phyloP scores from a whole-genome alignment of 2,888 invertebrate species.

The Gryllus longicercus region DNA sequence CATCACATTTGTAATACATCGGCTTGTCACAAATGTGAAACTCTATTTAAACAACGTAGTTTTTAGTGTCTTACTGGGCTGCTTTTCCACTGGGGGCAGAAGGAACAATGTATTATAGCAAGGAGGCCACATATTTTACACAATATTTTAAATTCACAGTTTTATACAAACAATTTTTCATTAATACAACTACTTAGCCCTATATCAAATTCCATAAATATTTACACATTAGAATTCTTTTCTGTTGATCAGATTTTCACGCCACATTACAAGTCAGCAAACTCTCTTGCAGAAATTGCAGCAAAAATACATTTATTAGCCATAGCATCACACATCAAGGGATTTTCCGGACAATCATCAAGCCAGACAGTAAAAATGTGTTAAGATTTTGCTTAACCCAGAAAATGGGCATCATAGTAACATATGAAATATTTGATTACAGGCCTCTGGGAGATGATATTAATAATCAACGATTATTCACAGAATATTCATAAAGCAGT shows the following conservation, averaged over 20 bases:
- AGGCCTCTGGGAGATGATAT: not conserved
- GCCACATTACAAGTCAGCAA: not conserved
- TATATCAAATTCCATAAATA: constrained; percentile 1
- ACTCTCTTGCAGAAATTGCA: constrained; percentile 7
- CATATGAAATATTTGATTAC: not conserved
- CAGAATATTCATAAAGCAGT: not conserved
- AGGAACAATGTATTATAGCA: not conserved
- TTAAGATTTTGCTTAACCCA: not conserved
- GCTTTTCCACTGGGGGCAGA: not conserved
- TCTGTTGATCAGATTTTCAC: constrained; percentile 6
- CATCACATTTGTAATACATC: not conserved
- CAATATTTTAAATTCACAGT: not conserved
- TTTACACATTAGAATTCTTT: not conserved
- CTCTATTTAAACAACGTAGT: not conserved
- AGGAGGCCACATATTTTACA: constrained; percentile 17
- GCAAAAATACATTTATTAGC: constrained; percentile 17
- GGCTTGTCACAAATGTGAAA: not conserved
- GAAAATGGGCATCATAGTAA: not conserved
- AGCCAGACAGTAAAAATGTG: not conserved
- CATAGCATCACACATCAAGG: constrained; percentile 17
- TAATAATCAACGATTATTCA: not conserved
- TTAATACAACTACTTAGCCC: not conserved
- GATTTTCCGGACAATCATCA: not conserved
- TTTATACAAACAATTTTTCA: not conserved
- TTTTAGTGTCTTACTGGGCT: constrained; percentile 17